Percentiles rank a stretch among this genome's conserved stretches.
Conservation (phyloP, 2,888 invertebrate species). For the Platerodrilus igneus region DNA sequence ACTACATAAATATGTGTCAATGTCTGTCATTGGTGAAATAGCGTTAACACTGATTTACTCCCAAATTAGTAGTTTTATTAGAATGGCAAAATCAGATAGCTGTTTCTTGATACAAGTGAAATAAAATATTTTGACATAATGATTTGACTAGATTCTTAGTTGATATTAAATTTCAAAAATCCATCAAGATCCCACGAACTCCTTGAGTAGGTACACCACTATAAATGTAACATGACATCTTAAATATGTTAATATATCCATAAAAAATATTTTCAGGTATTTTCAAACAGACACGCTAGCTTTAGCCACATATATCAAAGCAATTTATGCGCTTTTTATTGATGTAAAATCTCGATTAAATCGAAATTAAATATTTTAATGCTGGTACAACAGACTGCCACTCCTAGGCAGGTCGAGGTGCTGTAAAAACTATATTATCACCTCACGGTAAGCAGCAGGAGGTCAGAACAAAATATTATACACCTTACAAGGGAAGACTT, state of each 20-base stretch:
- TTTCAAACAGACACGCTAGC: conserved; percentile 21
- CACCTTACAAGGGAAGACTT: conserved; percentile 27
- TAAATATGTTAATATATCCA: conserved; percentile 27
- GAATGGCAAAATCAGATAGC: too few species aligned
- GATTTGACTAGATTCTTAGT: too few species aligned
- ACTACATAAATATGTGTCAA: too few species aligned
- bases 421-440: conserved; percentile 47
- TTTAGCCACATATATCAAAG: conserved; percentile 36
- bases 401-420: conserved; percentile 39
- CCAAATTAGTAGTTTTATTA: too few species aligned
- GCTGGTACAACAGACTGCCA: conserved; percentile 36
- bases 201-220: too few species aligned
- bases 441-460: conserved; percentile 41
- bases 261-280: conserved; percentile 27
- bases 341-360: conserved; percentile 46
- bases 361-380: conserved; percentile 46
- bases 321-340: conserved; percentile 45
- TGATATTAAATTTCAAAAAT: conserved; percentile 7
- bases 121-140: too few species aligned
- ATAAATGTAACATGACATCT: conserved; percentile 27
- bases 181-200: conserved; percentile 8
- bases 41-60: too few species aligned
- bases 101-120: too few species aligned
- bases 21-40: too few species aligned
- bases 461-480: conserved; percentile 43